Evolutionary conservation across 2,888 invertebrate genomes (phyloP), one percentile per base, ranked within the genome.

Genomic region (Tupiocoris notatus): DNA sequence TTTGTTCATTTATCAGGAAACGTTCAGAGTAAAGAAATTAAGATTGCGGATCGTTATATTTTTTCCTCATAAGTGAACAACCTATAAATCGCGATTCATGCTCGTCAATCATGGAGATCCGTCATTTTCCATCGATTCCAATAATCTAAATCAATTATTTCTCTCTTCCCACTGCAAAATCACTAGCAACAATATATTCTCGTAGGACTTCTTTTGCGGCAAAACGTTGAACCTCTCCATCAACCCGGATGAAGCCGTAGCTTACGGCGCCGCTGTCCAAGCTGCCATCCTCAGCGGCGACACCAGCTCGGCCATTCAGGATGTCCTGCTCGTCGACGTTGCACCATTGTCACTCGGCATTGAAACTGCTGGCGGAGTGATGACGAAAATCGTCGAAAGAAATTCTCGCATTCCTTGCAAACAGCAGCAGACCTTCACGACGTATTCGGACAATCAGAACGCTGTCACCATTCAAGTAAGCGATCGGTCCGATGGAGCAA

Each of bases 261-360:
- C 96, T 0, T 96, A 95, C 82, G 95, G 95, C 2, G 95, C 96
- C 1, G 95, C 96, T 20, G 94, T 96, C 0, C 96, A 96, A 84
- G 96, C 95, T 0, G 96, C 96, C 61, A 95, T 96, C 80, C 86
- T 97, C 18, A 89, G 90, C 18, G 95, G 84, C n/a, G 81, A 83
- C 77, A 83, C 81, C 9, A 85, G 85, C 78, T 86, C 89, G 2
- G 88, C 87, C 84, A 92, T 94, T 80, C 91, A 92, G 83, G 93
- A 91, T 81, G 88, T 91, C 0, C 84, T 91, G 0, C 83, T 91
- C 9, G 89, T 91, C 0, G 91, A 91, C 82, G 90, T 91, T 0
- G 86, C 90, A 0, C 89, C 88, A 80, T 84, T 92, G 20, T 91
- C 91, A 0, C 85, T 92, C 66, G 91, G 91, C 54, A 91, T 92